Base-by-base conservation (phyloP, 2,113 vertebrate species). In the Peromyscus maniculatus region DNA sequence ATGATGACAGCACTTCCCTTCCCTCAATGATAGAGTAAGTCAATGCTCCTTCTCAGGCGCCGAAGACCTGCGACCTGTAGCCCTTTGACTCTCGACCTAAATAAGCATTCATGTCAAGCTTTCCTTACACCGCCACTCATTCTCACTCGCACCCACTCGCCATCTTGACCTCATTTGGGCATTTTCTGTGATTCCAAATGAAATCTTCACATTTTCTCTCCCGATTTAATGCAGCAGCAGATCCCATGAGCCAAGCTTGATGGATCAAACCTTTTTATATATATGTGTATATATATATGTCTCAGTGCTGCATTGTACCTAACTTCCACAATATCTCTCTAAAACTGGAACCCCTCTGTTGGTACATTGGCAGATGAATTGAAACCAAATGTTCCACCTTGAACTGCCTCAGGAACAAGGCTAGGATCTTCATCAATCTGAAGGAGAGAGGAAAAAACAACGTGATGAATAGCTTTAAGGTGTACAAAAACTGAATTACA, bases 221-320 rank as follows among this genome's bases (percentile, higher is more conserved):
- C 99, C 99, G 99, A 99, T 99, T 99, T 99, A 99, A 99, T 99
- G 99, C 99, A 99, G 99, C 99, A 99, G 99, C 99, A 99, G 99
- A 99, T 99, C 99, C 99, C 99, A 99, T 99, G 99, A 99, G 99
- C 99, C 99, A 99, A 99, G 99, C 99, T 99, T 99, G 99, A 99
- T 99, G 99, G 99, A 99, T 99, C 99, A 99, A 99, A 99, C 99
- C 99, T 99, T 99, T 99, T 99, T 98, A 98, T 97, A 98, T 99
- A 98, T 98, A 96, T 96, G 66, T 98, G 10, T 97, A 71, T 96
- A 98, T 98, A 96, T 98, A 97, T 97, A 93, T 97, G 90, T 98
- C 99, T 99, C 99, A 99, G 99, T 99, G 99, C 99, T 99, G 99
- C 99, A 99, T 99, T 99, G 99, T 99, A 99, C 99, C 99, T 99